Percentiles rank a stretch among this genome's conserved stretches.
phyloP scores from a whole-genome alignment of 2,888 invertebrate species.

The Cremastobaeus sp. region DNA sequence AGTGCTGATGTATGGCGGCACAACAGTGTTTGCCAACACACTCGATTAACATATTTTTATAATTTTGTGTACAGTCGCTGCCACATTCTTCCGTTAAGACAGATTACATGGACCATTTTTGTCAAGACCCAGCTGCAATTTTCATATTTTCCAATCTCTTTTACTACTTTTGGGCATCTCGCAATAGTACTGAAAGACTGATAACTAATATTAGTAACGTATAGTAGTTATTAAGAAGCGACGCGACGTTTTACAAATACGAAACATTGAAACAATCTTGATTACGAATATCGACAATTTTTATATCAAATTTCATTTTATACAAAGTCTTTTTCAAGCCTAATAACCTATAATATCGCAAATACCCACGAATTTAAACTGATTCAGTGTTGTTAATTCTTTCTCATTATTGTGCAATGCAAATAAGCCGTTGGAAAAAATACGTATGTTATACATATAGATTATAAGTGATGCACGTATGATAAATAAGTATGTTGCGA shows the following conservation, averaged over 20 bases:
- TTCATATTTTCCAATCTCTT: constrained; percentile 18
- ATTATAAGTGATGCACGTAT: no score
- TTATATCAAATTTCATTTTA: no score
- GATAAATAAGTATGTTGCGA: no score
- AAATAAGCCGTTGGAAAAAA: no score
- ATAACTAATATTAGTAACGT: constrained; percentile 62
- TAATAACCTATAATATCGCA: no score
- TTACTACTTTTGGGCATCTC: constrained; percentile 64
- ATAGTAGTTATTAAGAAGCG: constrained; percentile 35
- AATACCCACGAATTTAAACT: no score
- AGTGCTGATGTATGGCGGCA: constrained; percentile 25
- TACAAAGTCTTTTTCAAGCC: no score
- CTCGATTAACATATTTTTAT: constrained; percentile 62
- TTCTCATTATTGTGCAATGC: no score
- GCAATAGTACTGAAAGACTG: constrained; percentile 74
- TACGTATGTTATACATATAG: no score
- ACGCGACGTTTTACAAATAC: constrained; percentile 12
- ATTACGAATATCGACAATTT: no score
- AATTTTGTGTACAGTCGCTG: constrained; percentile 55
- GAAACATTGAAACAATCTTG: no score
- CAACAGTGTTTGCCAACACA: constrained; percentile 42
- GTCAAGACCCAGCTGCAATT: constrained; percentile 54
- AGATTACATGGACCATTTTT: constrained; percentile 31
- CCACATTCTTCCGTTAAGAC: constrained; percentile 60
- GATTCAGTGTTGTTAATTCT: no score